phyloP scores from a whole-genome alignment of 2,113 vertebrate species.

The Camarhynchus parvulus region DNA sequence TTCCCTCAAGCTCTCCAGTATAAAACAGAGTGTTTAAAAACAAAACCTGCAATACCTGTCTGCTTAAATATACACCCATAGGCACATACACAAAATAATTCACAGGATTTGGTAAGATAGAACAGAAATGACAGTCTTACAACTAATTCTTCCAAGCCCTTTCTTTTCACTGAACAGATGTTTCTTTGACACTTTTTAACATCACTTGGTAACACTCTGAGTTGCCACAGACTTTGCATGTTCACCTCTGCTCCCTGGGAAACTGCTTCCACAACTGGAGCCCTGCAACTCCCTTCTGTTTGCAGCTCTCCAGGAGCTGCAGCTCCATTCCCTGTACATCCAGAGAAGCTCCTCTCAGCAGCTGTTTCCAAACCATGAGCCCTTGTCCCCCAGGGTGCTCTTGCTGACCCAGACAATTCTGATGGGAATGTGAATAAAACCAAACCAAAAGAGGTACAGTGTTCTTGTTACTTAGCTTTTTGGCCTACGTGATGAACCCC shows the following conservation, averaged over 20 bases:
- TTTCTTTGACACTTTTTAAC: not conserved
- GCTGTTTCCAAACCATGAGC: not conserved
- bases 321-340: not conserved
- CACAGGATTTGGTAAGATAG: not conserved
- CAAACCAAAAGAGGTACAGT: not conserved
- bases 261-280: not conserved
- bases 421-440: not conserved
- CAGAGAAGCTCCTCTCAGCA: not conserved
- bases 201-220: not conserved
- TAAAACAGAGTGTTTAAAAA: not conserved
- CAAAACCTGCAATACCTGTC: not conserved
- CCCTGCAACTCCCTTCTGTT: not conserved
- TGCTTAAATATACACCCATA: not conserved
- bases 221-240: not conserved
- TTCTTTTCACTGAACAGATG: not conserved
- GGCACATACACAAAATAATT: not conserved
- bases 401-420: not conserved
- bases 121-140: not conserved
- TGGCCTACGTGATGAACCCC: not conserved
- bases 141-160: not conserved
- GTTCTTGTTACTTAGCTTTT: not conserved
- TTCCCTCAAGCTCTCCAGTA: not conserved
- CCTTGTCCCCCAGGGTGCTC: not conserved
- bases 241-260: not conserved
- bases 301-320: not conserved